phyloP scores from a whole-genome alignment of 2,113 vertebrate genomes.

The Erythrocercus mccallii region DNA sequence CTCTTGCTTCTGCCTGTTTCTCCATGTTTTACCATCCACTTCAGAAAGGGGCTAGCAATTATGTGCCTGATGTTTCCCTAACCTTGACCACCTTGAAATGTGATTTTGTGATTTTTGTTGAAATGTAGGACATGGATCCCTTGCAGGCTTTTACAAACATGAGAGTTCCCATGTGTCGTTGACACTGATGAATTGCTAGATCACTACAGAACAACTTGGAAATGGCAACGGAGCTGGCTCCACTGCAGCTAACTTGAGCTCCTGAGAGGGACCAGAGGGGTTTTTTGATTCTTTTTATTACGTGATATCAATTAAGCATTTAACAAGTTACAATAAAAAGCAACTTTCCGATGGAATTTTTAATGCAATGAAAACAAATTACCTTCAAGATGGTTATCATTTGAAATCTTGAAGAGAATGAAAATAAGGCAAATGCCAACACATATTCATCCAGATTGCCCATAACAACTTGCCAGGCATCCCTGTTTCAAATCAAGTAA shows the following conservation, averaged over 20 bases:
- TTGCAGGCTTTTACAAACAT: conserved; percentile 49
- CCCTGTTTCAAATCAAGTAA: conserved; percentile 64
- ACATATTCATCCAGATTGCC: conserved; percentile 19
- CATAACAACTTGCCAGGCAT: conserved; percentile 10
- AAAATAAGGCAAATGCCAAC: conserved; percentile 45
- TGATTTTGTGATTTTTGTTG: conserved; percentile 47
- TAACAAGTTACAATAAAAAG: conserved; percentile 62
- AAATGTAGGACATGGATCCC: conserved; percentile 54
- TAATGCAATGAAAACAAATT: conserved; percentile 58
- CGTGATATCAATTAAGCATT: conserved; percentile 56
- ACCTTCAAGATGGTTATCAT: conserved; percentile 44
- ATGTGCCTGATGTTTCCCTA: conserved; percentile 33
- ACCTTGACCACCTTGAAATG: conserved; percentile 58
- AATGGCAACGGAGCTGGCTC: conserved; percentile 12
- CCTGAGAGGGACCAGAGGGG: conserved; percentile 44
- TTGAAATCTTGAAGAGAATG: conserved; percentile 34
- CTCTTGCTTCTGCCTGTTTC: not conserved
- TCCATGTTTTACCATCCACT: not conserved
- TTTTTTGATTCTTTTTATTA: conserved; percentile 36
- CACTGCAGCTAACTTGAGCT: conserved; percentile 23
- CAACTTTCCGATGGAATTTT: conserved; percentile 56
- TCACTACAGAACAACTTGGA: conserved; percentile 39
- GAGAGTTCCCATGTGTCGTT: conserved; percentile 20
- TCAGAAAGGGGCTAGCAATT: conserved; percentile 17
- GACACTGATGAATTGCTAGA: conserved; percentile 60